These are phyloP conservation scores for Mallotus villosus DNA, from an alignment of 2,797 vertebrate species.

Conservation along the genomic window DNA sequence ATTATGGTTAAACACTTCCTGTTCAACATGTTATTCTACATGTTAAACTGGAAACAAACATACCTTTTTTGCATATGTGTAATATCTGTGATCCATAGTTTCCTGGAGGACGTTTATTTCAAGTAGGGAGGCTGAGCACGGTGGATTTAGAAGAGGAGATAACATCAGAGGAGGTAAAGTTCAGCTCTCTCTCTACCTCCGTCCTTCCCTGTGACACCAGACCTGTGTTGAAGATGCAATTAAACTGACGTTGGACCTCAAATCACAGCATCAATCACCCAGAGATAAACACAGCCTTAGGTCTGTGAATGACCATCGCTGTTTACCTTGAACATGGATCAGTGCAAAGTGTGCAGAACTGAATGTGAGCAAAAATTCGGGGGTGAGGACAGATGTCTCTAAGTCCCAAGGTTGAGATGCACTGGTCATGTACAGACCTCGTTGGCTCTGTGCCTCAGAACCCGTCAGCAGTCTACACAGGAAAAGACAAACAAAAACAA, in stretches of 20 bases:
- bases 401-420: background rate
- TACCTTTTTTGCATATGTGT: conserved; percentile 23
- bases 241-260: background rate
- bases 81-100: conserved; percentile 63
- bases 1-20: background rate
- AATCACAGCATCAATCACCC: background rate
- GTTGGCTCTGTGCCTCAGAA: background rate
- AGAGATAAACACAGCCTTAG: background rate
- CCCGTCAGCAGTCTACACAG: background rate
- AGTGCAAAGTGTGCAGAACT: background rate
- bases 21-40: background rate
- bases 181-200: background rate
- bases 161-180: conserved; percentile 77
- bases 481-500: background rate
- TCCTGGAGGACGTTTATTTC: conserved; percentile 73
- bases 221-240: background rate
- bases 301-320: background rate
- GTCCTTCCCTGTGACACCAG: conserved; percentile 17
- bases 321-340: background rate
- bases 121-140: conserved; percentile 87
- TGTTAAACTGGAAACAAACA: conserved; percentile 15
- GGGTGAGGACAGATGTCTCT: background rate
- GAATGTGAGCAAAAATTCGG: background rate
- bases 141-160: conserved; percentile 89
- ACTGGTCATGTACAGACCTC: background rate